Evolutionary conservation across 2,888 invertebrate species (phyloP), one percentile per base, ranked within the genome.

Genomic region (Alcis repandata): DNA sequence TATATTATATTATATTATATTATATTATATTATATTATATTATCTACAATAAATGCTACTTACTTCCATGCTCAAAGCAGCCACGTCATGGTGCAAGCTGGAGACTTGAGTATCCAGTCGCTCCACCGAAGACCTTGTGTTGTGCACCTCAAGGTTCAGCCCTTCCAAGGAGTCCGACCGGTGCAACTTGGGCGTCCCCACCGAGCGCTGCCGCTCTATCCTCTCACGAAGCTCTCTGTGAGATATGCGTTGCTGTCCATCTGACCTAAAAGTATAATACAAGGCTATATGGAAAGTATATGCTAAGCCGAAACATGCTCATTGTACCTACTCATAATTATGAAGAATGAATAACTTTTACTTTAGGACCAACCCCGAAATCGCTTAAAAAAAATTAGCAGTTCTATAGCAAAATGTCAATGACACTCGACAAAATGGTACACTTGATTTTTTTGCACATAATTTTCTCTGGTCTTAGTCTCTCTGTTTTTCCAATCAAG

Each of bases 1-100:
- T n/a, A n/a, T n/a, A n/a, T n/a, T n/a, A n/a, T n/a, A n/a, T n/a
- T n/a, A n/a, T n/a, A n/a, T n/a, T n/a, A n/a, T n/a, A n/a, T n/a
- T n/a, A n/a, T 40, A 6, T 15, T 15, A 1, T 2, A 15, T 6
- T 15, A 40, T 15, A 40, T 15, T 40, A 15, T 6, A 15, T 15
- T 1, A 8, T 41, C 17, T 7, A 7, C 19, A 45, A 20, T 20
- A 13, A 9, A 38, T 3, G 0, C 7, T n/a, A 20, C 85, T 88
- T 86, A 95, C 97, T 95, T 97, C 98, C 87, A 96, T 95, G 80
- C 97, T 97, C 45, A 98, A 94, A 22, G 97, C 96, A 0, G 97
- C 97, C 19, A 98, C 97, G 85, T 98, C 97, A 77, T 97, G 97
- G 81, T 98, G 97, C 68, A 98, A 87, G 48, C 96, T 96, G 13